phyloP scores from a whole-genome alignment of 2,113 vertebrate species.

The Corythornis vintsioides region DNA sequence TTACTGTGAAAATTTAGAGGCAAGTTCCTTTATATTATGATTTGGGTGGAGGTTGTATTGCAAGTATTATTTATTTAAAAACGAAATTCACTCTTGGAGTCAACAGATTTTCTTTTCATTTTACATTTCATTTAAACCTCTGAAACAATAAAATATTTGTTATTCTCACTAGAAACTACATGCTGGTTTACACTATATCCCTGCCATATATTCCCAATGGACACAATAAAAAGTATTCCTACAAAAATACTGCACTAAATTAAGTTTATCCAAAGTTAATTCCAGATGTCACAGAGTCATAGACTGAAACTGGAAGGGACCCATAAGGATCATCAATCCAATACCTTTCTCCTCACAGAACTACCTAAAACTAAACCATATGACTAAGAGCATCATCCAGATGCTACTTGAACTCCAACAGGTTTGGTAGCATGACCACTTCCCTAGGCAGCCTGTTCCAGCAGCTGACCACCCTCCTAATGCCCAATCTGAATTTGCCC shows the following conservation, averaged over 20 bases:
- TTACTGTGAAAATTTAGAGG: not conserved
- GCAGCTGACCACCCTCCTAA: not conserved
- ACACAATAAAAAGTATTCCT: not conserved
- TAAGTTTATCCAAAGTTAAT: not conserved
- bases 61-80: not conserved
- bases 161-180: not conserved
- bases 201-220: not conserved
- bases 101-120: not conserved
- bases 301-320: not conserved
- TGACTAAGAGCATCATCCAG: not conserved
- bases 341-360: not conserved
- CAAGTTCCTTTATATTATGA: not conserved
- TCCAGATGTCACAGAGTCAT: not conserved
- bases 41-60: not conserved
- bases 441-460: not conserved
- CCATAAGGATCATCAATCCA: accelerated
- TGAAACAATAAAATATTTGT: not conserved
- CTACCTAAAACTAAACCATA: not conserved
- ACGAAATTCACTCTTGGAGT: not conserved
- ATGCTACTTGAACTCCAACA: not conserved
- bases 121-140: not conserved
- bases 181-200: not conserved
- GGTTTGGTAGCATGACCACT: not conserved
- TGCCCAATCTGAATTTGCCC: not conserved
- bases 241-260: not conserved